Percentiles rank a stretch among this genome's conserved stretches.
Evolutionary conservation across 2,888 invertebrate genomes (phyloP).

Genomic region (Seladonia tumulorum): DNA sequence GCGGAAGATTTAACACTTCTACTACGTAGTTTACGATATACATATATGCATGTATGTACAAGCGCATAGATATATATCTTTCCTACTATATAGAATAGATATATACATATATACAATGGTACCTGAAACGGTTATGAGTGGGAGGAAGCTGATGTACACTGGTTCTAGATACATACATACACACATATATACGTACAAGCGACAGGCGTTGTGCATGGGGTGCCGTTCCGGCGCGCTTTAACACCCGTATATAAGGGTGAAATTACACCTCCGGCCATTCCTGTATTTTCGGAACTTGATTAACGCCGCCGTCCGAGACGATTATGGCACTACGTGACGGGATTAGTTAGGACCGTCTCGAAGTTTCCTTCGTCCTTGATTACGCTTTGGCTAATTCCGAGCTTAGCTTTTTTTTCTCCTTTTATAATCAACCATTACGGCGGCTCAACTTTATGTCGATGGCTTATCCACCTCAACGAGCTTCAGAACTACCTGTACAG

Average conservation of each 20-base stretch:
- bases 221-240: slow-evolving; percentile 78
- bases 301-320: slow-evolving; percentile 73
- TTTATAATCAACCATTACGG: slow-evolving; percentile 18
- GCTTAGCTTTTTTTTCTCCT: background rate
- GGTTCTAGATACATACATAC: slow-evolving; percentile 51
- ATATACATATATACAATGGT: slow-evolving; percentile 30
- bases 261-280: slow-evolving; percentile 75
- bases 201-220: slow-evolving; percentile 74
- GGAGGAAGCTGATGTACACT: slow-evolving; percentile 51
- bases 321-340: slow-evolving; percentile 70
- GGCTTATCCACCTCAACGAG: background rate
- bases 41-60: slow-evolving; percentile 51
- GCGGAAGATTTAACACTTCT: slow-evolving; percentile 79
- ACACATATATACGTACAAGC: slow-evolving; percentile 47
- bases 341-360: slow-evolving; percentile 65
- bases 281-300: slow-evolving; percentile 79
- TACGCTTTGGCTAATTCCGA: slow-evolving; percentile 26
- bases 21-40: slow-evolving; percentile 76
- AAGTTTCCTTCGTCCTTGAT: slow-evolving; percentile 53
- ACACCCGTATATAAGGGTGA: slow-evolving; percentile 76
- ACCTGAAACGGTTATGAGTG: slow-evolving; percentile 70
- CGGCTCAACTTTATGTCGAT: background rate
- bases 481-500: background rate
- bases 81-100: background rate
- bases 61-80: background rate